Evolutionary conservation across 2,888 invertebrate genomes (phyloP).

Genomic region (Macropis europaea): DNA sequence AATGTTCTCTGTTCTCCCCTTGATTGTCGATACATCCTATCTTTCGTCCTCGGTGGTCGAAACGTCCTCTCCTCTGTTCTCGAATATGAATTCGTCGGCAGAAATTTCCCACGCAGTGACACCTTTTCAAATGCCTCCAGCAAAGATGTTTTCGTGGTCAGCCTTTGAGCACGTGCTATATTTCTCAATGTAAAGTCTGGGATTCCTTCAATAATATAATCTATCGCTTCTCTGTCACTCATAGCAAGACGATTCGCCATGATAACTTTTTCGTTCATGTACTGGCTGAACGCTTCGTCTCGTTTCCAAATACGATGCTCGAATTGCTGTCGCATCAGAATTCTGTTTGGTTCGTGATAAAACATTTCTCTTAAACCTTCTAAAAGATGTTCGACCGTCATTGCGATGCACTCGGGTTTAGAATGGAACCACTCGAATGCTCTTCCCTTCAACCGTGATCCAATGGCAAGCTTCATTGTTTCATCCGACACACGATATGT

Average conservation of each 20-base stretch:
- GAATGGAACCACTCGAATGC: no score
- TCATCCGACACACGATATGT: no score
- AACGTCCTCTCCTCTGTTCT: no score
- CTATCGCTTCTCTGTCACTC: not conserved
- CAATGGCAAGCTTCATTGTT: no score
- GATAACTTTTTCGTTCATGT: slow-evolving; percentile 16
- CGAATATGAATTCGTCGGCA: no score
- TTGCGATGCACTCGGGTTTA: no score
- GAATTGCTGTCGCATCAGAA: slow-evolving; percentile 11
- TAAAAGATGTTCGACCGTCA: not conserved
- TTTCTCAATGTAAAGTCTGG: not conserved
- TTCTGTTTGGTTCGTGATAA: slow-evolving; percentile 13
- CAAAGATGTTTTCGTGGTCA: not conserved
- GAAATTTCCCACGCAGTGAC: no score
- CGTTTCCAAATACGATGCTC: slow-evolving; percentile 33
- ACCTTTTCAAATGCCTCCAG: slow-evolving; percentile 7
- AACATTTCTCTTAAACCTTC: not conserved
- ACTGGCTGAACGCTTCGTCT: slow-evolving; percentile 30
- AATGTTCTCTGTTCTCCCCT: no score
- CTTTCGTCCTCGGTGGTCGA: no score
- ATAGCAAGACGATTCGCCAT: slow-evolving; percentile 9
- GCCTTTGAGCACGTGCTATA: not conserved
- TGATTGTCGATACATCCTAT: no score
- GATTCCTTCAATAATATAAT: slow-evolving; percentile 15
- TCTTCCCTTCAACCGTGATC: no score